These are phyloP conservation scores for Arnoldichthys spilopterus DNA, from an alignment of 2,797 vertebrate genomes.

Conservation along the genomic window DNA sequence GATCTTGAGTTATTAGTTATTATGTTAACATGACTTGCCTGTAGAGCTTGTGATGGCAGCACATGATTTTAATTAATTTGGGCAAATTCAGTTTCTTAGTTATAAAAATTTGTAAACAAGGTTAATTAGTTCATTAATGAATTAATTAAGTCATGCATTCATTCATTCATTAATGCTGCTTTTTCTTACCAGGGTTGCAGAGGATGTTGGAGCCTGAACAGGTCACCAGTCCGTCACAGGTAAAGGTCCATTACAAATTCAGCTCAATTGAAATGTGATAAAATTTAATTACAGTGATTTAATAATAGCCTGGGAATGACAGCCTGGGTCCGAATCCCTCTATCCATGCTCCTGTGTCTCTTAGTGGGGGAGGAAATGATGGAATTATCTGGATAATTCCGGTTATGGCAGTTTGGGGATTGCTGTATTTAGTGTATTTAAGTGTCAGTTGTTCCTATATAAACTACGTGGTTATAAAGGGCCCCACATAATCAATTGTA, in stretches of 20 bases:
- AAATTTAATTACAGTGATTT: neutral
- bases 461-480: constrained; percentile 2
- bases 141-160: too few species aligned
- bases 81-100: neutral
- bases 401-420: neutral
- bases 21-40: neutral
- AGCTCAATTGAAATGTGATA: neutral
- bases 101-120: neutral
- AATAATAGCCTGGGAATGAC: neutral
- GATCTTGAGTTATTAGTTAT: neutral
- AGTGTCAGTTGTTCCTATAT: constrained; percentile 12
- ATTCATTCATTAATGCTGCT: too few species aligned
- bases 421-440: constrained; percentile 3
- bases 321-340: neutral
- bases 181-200: too few species aligned
- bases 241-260: neutral
- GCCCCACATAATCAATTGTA: constrained; percentile 1
- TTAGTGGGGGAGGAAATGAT: neutral
- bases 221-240: too few species aligned
- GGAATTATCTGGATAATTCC: neutral
- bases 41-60: neutral
- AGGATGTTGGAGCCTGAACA: too few species aligned
- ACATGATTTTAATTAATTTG: neutral
- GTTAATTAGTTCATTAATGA: too few species aligned
- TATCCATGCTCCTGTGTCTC: neutral